phyloP scores from a whole-genome alignment of 2,888 invertebrate genomes.

The Tetragonisca angustula region DNA sequence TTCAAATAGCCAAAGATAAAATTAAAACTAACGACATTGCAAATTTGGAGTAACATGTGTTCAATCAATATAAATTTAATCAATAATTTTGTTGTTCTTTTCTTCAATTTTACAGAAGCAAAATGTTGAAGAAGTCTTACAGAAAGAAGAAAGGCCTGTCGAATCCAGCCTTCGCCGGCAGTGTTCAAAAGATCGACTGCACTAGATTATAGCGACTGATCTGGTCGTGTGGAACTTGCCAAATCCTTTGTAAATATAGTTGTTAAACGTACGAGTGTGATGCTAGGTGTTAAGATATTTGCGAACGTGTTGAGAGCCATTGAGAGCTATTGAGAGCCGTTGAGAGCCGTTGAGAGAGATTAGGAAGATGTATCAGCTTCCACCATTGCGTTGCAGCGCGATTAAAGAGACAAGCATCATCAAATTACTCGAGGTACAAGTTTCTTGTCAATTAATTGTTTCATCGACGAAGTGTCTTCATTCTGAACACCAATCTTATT shows the following conservation, averaged over 20 bases:
- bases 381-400: neutral
- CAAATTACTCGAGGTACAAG: neutral
- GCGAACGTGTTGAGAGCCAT: conserved; percentile 15
- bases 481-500: neutral
- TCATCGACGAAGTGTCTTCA: neutral
- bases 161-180: conserved; percentile 80
- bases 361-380: neutral
- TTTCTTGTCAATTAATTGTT: neutral
- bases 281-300: conserved; percentile 55
- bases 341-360: neutral
- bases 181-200: conserved; percentile 80
- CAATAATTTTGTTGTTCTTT: neutral
- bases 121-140: conserved; percentile 76
- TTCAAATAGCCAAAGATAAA: no score
- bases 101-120: conserved; percentile 73
- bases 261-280: conserved; percentile 50
- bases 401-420: conserved; percentile 1
- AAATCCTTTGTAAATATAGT: conserved; percentile 72
- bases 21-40: neutral
- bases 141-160: conserved; percentile 75
- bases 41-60: no score
- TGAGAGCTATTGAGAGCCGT: neutral
- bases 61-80: neutral
- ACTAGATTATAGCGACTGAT: conserved; percentile 78
- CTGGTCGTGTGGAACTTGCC: conserved; percentile 44